These are phyloP conservation scores for Atta colombica DNA, from an alignment of 1,140 invertebrate species.

Conservation along the genomic window DNA sequence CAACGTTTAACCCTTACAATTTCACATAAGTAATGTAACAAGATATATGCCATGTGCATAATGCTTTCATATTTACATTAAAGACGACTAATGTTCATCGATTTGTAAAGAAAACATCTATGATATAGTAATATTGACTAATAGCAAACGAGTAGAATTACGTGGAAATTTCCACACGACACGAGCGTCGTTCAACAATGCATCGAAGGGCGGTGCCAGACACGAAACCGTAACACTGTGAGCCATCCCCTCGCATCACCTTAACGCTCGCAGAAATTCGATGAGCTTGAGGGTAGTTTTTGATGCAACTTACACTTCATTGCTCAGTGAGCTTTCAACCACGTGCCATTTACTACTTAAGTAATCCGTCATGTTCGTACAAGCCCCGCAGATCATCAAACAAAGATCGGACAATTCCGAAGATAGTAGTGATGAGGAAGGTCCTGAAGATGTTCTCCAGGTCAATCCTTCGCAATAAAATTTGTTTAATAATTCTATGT, in stretches of 20 bases:
- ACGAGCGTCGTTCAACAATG: slow-evolving; percentile 62
- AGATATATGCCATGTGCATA: neutral
- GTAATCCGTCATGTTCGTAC: slow-evolving; percentile 82
- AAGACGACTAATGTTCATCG: neutral
- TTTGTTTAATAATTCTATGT: neutral
- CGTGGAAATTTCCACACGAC: slow-evolving; percentile 74
- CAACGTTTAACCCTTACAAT: neutral
- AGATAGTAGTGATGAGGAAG: slow-evolving; percentile 81
- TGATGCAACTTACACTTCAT: neutral
- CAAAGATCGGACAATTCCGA: slow-evolving; percentile 81
- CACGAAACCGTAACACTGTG: slow-evolving; percentile 76
- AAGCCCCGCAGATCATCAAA: slow-evolving; percentile 74
- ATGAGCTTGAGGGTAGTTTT: slow-evolving; percentile 21
- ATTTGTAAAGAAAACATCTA: slow-evolving; percentile 5
- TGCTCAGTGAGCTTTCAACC: slow-evolving; percentile 3
- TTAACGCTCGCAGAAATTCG: slow-evolving; percentile 10
- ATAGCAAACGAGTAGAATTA: slow-evolving; percentile 46
- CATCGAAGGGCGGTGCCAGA: slow-evolving; percentile 80
- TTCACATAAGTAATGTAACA: neutral
- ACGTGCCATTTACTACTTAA: neutral
- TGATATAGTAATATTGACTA: slow-evolving; percentile 60
- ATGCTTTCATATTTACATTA: neutral
- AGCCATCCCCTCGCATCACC: slow-evolving; percentile 66
- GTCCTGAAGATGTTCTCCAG: slow-evolving; percentile 82
- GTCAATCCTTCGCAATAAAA: slow-evolving; percentile 63